Percentiles rank a stretch among this genome's conserved stretches.
Conservation (phyloP, 1,140 invertebrate genomes). For the Polyergus mexicanus region DNA sequence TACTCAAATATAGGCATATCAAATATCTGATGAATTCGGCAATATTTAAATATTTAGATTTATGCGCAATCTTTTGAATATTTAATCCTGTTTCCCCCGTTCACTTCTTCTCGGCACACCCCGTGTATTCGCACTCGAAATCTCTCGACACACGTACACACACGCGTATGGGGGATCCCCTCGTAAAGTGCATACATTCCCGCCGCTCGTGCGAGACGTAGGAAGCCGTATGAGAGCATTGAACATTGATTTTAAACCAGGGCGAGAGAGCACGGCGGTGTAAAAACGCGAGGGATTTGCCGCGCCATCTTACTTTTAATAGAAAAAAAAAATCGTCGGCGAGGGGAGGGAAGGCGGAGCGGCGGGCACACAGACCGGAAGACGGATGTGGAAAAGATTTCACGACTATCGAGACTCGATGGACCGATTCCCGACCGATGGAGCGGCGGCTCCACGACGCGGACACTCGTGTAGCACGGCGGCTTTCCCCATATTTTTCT, state of each 20-base stretch:
- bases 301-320: constrained; percentile 55
- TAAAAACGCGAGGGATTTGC: constrained; percentile 61
- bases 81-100: background rate
- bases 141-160: constrained; percentile 55
- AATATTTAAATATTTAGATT: background rate
- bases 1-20: background rate
- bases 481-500: constrained; percentile 49
- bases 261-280: constrained; percentile 24
- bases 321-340: constrained; percentile 62
- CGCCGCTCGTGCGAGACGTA: constrained; percentile 65
- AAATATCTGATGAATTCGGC: constrained; percentile 8
- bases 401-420: constrained; percentile 63
- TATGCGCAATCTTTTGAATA: background rate
- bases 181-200: constrained; percentile 43
- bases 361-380: constrained; percentile 25
- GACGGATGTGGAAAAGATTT: constrained; percentile 68
- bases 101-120: constrained; percentile 36
- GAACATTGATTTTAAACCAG: constrained; percentile 81
- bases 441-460: constrained; percentile 1
- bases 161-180: background rate
- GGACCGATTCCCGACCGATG: constrained; percentile 60
- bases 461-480: constrained; percentile 49
- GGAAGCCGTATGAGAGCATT: constrained; percentile 80
- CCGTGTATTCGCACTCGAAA: constrained; percentile 51
- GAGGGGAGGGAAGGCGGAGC: constrained; percentile 33